Evolutionary conservation across 2,797 vertebrate genomes (phyloP), one percentile per base, ranked within the genome.

Genomic region (Alcedo quadribrachys): DNA sequence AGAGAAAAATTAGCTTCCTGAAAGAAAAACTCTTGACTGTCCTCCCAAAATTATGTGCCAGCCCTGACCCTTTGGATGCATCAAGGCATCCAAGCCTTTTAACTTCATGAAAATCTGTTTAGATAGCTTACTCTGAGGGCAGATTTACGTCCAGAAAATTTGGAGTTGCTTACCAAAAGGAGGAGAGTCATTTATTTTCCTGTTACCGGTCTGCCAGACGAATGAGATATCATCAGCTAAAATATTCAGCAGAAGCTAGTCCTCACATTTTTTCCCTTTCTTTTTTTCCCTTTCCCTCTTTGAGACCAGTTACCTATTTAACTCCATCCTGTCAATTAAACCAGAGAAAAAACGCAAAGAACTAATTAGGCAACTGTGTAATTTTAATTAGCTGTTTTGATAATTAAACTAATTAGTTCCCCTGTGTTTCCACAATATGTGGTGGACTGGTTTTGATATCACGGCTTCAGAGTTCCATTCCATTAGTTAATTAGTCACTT

Each of bases 401-500:
- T 98, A 98, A 98, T 98, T 98, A 98, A 98, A 98, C 98, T 98
- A 98, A 98, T 98, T 98, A 98, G 98, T 98, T 98, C 98, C 98
- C 98, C 97, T 98, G 98, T 98, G 98, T 99, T 99, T 99, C 98
- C 98, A 98, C 98, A 98, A 98, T 98, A 98, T 98, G 98, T 98
- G 98, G 98, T 98, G 98, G 98, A 99, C 98, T 98, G 98, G 98
- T 98, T 98, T 98, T 98, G 98, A 98, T 98, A 99, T 98, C 98
- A 97, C 97, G 97, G 98, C 99, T 99, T 99, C 98, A 98, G 98
- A 99, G 99, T 98, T 98, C 97, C 98, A 98, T 98, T 99, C 98
- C 97, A 98, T 98, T 98, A 98, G 98, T 98, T 99, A 99, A 99
- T 99, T 99, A 99, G 99, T 98, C 99, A 99, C 99, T 99, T 99